Percentiles rank a stretch among this genome's conserved stretches.
Evolutionary conservation across 2,888 invertebrate genomes (phyloP).

Genomic region (Oscheius myriophilus): DNA sequence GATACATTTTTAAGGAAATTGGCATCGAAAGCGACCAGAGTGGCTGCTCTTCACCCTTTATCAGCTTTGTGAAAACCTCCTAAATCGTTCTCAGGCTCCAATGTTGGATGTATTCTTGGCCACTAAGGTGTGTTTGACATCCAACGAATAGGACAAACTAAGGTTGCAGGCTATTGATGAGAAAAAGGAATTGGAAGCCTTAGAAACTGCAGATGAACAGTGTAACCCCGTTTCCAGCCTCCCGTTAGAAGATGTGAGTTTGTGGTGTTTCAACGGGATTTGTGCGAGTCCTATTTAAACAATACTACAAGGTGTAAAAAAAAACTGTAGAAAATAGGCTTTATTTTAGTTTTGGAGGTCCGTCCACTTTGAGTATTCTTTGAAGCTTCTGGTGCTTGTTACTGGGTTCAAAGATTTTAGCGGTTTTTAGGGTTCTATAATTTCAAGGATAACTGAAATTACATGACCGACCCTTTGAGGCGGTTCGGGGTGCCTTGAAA

Average conservation of each 20-base stretch:
- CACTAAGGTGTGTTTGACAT: slow-evolving; percentile 57
- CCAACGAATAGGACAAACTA: slow-evolving; percentile 19
- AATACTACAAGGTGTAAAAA: no score
- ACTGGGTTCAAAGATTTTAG: no score
- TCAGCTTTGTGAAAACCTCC: slow-evolving; percentile 73
- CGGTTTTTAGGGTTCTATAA: no score
- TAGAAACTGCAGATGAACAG: slow-evolving; percentile 71
- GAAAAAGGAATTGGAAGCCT: slow-evolving; percentile 36
- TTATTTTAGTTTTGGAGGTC: no score
- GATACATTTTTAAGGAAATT: slow-evolving; percentile 73
- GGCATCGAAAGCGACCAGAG: slow-evolving; percentile 75
- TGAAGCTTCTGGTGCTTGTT: no score
- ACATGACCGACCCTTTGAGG: no score
- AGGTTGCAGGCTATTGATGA: slow-evolving; percentile 71
- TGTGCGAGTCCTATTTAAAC: no score
- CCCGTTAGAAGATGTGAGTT: slow-evolving; percentile 74
- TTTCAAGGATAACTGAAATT: no score
- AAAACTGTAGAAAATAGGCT: no score
- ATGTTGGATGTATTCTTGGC: slow-evolving; percentile 76
- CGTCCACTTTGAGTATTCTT: no score
- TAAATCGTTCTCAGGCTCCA: slow-evolving; percentile 73
- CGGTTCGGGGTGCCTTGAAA: no score
- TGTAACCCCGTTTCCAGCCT: slow-evolving; percentile 76
- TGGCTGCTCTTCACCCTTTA: slow-evolving; percentile 76
- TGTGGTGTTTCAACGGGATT: neutral